Evolutionary conservation across 2,113 vertebrate genomes (phyloP), one percentile per base, ranked within the genome.

Genomic region (Menidia beryllina): DNA sequence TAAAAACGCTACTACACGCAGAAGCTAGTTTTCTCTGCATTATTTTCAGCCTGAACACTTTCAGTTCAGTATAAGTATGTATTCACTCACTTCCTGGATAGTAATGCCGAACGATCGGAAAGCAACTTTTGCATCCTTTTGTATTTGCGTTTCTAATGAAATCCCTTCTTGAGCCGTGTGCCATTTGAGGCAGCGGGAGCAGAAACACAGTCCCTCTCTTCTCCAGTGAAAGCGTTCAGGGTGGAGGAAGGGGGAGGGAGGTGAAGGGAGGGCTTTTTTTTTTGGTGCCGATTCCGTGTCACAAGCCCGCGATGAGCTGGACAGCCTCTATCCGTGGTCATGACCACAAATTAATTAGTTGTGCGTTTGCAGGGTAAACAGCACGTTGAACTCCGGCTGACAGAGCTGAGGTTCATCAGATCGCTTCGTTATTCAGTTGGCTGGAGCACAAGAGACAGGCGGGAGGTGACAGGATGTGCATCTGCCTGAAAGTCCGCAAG

Each of bases 331-430:
- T 79, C 79, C 67, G 71, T 75, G 77, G 77, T 75, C 59, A 69
- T 61, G 82, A 62, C 74, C 80, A 73, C 78, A 79, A 75, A 85
- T 77, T 82, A 74, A 89, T 89, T 86, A 85, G 73, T 81, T 72
- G 69, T 70, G 75, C 85, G 79, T 86, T 86, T 84, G 86, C 83
- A 83, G 85, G 70, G 74, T 77, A 85, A 88, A 88, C 82, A 77
- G 79, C 76, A 60, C 66, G 47, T 68, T 76, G 82, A 83, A 65
- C 76, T 66, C 34, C 75, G 63, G 81, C 84, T 84, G 79, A 85
- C 76, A 80, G 69, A 84, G 66, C 38, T 21, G 73, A 77, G 72
- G 52, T 65, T 79, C 69, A 73, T 59, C 68, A 69, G 65, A 83
- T 83, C 56, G 25, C 70, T 58, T 63, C 79, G 66, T 79, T 81